phyloP scores from a whole-genome alignment of 1,140 invertebrate species.

The Solenopsis fugax region DNA sequence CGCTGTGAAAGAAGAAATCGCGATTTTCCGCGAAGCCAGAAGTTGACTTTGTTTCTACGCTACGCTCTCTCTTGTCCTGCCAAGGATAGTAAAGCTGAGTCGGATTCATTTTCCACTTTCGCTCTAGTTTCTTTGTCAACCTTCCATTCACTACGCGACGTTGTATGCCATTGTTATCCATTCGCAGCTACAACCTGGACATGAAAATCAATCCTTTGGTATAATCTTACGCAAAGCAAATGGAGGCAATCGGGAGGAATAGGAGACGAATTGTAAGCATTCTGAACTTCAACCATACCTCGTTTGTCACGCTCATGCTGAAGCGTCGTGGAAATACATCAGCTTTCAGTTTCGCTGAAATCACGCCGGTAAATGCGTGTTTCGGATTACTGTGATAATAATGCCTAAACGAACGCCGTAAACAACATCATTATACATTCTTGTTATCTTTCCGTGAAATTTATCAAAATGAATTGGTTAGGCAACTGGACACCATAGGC shows the following conservation, averaged over 20 bases:
- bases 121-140: neutral
- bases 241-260: conserved; percentile 43
- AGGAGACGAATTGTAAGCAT: conserved; percentile 46
- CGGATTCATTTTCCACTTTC: neutral
- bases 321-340: conserved; percentile 25
- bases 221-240: conserved; percentile 7
- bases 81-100: neutral
- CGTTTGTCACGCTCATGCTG: conserved; percentile 45
- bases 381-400: conserved; percentile 42
- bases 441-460: neutral
- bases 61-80: neutral
- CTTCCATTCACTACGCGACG: neutral
- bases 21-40: neutral
- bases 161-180: conserved; percentile 1
- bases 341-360: conserved; percentile 38
- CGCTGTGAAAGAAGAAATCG: neutral
- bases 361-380: neutral
- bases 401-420: neutral
- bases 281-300: conserved; percentile 29
- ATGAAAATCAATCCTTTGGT: neutral
- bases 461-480: conserved; percentile 6
- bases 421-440: neutral
- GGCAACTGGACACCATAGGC: neutral
- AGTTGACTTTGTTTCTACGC: neutral
- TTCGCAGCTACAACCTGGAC: conserved; percentile 19